Evolutionary conservation across 2,888 invertebrate species (phyloP), one percentile per base, ranked within the genome.

Genomic region (Epiperipatus broadwayi): DNA sequence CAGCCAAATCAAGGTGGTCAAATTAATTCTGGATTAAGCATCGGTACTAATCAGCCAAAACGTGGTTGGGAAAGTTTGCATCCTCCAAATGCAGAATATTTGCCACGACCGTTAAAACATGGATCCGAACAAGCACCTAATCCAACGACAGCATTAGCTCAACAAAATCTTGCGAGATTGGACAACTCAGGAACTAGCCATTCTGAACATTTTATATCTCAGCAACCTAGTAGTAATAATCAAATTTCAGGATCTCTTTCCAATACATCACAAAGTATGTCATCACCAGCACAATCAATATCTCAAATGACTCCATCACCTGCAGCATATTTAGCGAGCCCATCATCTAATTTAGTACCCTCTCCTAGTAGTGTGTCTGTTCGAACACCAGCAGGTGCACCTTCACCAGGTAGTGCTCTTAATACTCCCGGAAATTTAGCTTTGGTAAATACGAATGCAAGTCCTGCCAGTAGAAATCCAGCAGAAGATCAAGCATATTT

Each of bases 331-430:
- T 40, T n/a, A n/a, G n/a, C n/a, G n/a, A n/a, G n/a, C n/a, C n/a
- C 39, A 19, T 39, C 43, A 33, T 32, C 37, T 10, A 39, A 41
- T 21, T 29, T 21, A 5, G 74, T 73, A 2, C 73, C 78, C 7
- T 81, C 81, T n/a, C 84, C 84, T 0, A 75, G 77, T 25, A 73
- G 76, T 21, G 77, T n/a, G n/a, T n/a, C n/a, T n/a, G n/a, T n/a
- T n/a, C n/a, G n/a, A n/a, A 22, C 35, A n/a, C 35, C 35, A n/a
- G 35, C 35, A 10, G 45, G 46, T 20, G 46, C 44, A 10, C 46
- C 48, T 21, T 49, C 48, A 7, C 46, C 47, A 5, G 28, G 40
- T 40, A 43, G 43, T 8, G 42, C 44, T 16, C 30, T 43, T 37
- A n/a, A n/a, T n/a, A n/a, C n/a, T n/a, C n/a, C n/a, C n/a, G n/a